A percentile compares a stretch with the other conserved stretches of the same genome.
Conservation (phyloP, 2,797 vertebrate species). For the Esox masquinongy region DNA sequence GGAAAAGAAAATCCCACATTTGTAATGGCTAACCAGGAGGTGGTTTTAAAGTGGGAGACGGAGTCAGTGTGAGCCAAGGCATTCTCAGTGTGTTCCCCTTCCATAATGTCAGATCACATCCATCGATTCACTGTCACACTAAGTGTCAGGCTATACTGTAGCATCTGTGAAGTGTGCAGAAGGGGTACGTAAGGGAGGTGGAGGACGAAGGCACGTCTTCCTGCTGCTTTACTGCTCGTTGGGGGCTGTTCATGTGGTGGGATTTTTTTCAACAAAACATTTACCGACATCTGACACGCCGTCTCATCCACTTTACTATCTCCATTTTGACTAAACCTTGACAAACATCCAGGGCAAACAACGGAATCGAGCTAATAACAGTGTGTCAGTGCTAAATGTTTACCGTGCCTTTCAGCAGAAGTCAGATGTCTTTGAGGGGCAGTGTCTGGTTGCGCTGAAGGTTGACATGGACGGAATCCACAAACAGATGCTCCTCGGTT, state of each 20-base stretch:
- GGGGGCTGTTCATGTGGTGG: too few species aligned
- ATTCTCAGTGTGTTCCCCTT: constrained; percentile 38
- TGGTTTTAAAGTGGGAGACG: background rate
- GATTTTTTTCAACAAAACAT: too few species aligned
- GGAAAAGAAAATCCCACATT: constrained; percentile 25
- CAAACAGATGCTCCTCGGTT: constrained; percentile 52
- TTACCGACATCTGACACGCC: too few species aligned
- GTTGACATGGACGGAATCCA: constrained; percentile 46
- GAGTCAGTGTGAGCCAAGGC: background rate
- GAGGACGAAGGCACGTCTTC: too few species aligned
- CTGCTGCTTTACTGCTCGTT: too few species aligned
- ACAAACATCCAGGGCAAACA: too few species aligned
- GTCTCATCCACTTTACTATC: too few species aligned
- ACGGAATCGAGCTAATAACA: too few species aligned
- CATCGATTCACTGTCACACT: constrained; percentile 3
- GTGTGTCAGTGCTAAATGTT: background rate
- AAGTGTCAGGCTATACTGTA: background rate
- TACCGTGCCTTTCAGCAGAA: constrained; percentile 59
- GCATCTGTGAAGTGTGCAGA: background rate
- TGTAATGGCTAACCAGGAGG: constrained; percentile 38
- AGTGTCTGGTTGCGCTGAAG: constrained; percentile 34
- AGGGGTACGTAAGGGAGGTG: too few species aligned
- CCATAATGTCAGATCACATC: constrained; percentile 35
- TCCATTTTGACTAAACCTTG: too few species aligned
- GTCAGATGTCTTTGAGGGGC: constrained; percentile 54